These are phyloP conservation scores for Sylvilagus bachmani DNA, from an alignment of 2,113 vertebrate species.

Conservation along the genomic window DNA sequence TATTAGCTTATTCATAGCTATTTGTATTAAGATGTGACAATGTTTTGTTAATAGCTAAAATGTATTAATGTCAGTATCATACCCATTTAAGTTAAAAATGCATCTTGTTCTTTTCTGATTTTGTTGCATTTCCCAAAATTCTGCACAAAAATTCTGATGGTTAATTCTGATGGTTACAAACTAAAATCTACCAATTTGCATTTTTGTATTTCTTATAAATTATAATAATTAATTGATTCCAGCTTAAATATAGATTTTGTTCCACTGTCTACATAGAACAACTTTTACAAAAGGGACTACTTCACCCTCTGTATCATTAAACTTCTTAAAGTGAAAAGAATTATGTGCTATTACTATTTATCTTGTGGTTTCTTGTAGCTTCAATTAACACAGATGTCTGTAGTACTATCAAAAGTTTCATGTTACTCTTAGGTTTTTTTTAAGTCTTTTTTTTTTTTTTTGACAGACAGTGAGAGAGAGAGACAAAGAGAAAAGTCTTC, in stretches of 20 bases:
- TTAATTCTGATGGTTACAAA: conserved; percentile 9
- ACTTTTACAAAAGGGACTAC: conserved; percentile 77
- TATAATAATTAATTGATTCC: conserved; percentile 1
- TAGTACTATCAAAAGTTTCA: conserved; percentile 70
- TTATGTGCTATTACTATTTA: conserved; percentile 64
- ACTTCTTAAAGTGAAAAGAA: conserved; percentile 69
- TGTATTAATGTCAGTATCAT: conserved; percentile 3
- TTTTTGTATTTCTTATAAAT: conserved; percentile 23
- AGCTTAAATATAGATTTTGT: neutral
- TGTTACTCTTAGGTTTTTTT: no score
- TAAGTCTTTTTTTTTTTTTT: no score
- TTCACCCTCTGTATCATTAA: conserved; percentile 79
- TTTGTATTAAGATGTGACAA: neutral
- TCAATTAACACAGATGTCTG: conserved; percentile 36
- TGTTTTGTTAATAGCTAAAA: conserved; percentile 26
- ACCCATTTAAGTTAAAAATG: conserved; percentile 12
- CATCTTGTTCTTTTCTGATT: neutral
- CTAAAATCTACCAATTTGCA: neutral
- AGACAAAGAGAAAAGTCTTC: no score
- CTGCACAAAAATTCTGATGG: neutral
- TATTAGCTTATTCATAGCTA: neutral
- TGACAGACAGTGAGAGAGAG: no score
- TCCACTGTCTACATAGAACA: neutral
- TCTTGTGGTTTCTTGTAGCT: conserved; percentile 65
- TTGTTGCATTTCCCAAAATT: neutral